Conservation (phyloP, 2,797 vertebrate genomes). For the Cetoscarus ocellatus region DNA sequence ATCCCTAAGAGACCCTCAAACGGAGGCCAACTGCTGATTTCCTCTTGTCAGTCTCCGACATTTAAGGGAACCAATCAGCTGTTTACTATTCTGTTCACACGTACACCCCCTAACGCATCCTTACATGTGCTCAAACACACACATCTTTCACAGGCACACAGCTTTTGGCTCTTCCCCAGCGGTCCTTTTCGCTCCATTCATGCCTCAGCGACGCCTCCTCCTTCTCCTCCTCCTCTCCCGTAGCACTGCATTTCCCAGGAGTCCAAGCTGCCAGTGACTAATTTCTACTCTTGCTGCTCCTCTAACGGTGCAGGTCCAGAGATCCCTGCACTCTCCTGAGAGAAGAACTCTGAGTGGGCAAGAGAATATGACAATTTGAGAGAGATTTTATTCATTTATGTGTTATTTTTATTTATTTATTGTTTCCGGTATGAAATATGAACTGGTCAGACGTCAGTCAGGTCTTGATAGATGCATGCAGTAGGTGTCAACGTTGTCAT, state of each 20-base stretch:
- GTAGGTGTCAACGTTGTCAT: not conserved
- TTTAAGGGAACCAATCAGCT: slow-evolving; percentile 26
- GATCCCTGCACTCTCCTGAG: not conserved
- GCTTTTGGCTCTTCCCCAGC: slow-evolving; percentile 39
- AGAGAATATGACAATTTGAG: slow-evolving; percentile 6
- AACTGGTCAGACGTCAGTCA: not conserved
- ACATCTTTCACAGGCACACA: not conserved
- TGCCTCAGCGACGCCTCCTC: slow-evolving; percentile 35
- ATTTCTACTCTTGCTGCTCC: slow-evolving; percentile 32
- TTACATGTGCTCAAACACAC: slow-evolving; percentile 10
- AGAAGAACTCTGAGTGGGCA: not conserved
- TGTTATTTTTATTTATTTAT: not conserved
- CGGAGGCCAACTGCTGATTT: slow-evolving; percentile 64
- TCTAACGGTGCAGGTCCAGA: slow-evolving; percentile 24
- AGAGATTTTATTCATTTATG: slow-evolving; percentile 4
- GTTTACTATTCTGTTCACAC: slow-evolving; percentile 15
- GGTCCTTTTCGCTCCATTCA: slow-evolving; percentile 60
- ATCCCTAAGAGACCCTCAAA: slow-evolving; percentile 70
- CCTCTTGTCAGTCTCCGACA: slow-evolving; percentile 9
- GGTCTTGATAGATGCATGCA: not conserved
- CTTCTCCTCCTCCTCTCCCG: slow-evolving; percentile 20
- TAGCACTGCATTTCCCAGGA: slow-evolving; percentile 65
- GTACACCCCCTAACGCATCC: slow-evolving; percentile 1
- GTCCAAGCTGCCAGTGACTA: slow-evolving; percentile 40
- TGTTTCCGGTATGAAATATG: not conserved